These are phyloP conservation scores for Phthorimaea operculella DNA, from an alignment of 1,140 invertebrate species.

Conservation along the genomic window DNA sequence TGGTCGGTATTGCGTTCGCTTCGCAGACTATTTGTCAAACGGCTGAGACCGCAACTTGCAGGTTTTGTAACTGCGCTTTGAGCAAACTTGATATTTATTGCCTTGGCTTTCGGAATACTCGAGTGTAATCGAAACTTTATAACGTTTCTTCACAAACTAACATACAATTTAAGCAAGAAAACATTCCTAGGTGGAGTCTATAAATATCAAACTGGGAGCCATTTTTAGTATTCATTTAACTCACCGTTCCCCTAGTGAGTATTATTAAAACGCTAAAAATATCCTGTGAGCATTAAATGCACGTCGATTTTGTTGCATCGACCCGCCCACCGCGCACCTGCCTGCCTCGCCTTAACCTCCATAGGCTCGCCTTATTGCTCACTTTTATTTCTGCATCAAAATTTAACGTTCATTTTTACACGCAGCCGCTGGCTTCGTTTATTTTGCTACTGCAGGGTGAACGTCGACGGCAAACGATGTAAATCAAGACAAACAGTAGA, in stretches of 20 bases:
- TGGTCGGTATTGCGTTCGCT: conserved; percentile 22
- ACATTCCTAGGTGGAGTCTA: not conserved
- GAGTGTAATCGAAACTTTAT: conserved; percentile 23
- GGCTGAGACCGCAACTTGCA: conserved; percentile 35
- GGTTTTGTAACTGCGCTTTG: conserved; percentile 46
- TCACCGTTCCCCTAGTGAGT: conserved; percentile 24
- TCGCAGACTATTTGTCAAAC: conserved; percentile 46
- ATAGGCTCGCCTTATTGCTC: conserved; percentile 9
- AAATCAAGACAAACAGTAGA: conserved; percentile 1
- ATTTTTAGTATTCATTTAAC: conserved; percentile 28
- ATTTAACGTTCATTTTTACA: conserved; percentile 9
- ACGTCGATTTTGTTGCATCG: conserved; percentile 32
- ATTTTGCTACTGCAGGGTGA: not conserved
- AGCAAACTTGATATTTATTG: conserved; percentile 52
- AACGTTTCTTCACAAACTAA: conserved; percentile 11
- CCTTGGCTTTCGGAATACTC: conserved; percentile 34
- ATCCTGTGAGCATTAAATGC: conserved; percentile 32
- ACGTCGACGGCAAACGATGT: not conserved
- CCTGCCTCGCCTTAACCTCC: conserved; percentile 18
- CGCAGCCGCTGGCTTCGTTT: not conserved
- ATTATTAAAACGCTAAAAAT: conserved; percentile 44
- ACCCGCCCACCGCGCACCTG: conserved; percentile 28
- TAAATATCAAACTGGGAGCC: conserved; percentile 24
- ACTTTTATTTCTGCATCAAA: conserved; percentile 12
- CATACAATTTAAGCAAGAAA: not conserved